A percentile compares a stretch with the other conserved stretches of the same genome.
Conservation (phyloP, 2,113 vertebrate genomes). For the Corynorhinus townsendii region DNA sequence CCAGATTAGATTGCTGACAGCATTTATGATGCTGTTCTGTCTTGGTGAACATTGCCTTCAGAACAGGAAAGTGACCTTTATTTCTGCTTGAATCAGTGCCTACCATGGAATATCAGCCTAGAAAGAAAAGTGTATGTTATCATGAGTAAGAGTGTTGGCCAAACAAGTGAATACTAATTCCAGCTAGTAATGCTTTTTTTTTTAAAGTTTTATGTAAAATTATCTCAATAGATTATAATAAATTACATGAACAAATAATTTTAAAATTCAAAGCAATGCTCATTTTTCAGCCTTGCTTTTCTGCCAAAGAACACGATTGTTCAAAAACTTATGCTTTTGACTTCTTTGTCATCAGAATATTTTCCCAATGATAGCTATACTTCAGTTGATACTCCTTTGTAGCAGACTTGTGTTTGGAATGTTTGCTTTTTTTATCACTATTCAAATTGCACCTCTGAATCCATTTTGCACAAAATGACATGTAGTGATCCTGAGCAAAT, state of each 20-base stretch:
- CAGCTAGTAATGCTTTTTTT: background rate
- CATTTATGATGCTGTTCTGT: background rate
- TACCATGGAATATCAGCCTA: background rate
- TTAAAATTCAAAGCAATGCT: background rate
- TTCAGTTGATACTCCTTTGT: background rate
- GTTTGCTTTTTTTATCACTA: background rate
- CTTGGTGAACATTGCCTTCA: background rate
- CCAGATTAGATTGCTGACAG: background rate
- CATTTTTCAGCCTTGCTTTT: slow-evolving; percentile 19
- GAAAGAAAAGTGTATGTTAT: background rate
- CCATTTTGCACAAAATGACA: background rate
- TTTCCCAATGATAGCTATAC: background rate
- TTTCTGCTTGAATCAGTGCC: background rate
- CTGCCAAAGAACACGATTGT: background rate
- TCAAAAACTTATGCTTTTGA: background rate
- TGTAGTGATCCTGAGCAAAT: background rate
- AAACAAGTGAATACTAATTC: slow-evolving; percentile 19
- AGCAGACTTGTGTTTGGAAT: background rate
- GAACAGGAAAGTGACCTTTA: slow-evolving; percentile 11
- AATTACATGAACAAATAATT: background rate
- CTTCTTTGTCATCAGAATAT: background rate
- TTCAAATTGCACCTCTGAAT: background rate
- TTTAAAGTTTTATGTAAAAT: background rate
- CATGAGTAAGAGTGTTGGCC: background rate
- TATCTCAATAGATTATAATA: background rate